These are phyloP conservation scores for Novumbra hubbsi DNA, from an alignment of 2,797 vertebrate species.

Conservation along the genomic window DNA sequence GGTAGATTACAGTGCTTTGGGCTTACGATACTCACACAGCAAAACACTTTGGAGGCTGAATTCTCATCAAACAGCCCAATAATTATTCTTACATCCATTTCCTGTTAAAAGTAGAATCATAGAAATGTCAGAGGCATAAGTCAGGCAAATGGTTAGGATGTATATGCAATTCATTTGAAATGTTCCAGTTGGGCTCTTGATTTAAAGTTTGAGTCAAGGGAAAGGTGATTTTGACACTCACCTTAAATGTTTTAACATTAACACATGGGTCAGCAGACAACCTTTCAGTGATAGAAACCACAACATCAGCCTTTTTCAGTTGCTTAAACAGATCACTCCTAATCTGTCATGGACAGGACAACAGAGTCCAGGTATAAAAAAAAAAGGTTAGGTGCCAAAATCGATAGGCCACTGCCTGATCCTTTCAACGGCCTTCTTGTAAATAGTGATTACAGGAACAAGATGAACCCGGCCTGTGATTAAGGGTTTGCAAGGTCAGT, in stretches of 20 bases:
- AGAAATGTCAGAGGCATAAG: not conserved
- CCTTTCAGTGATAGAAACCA: slow-evolving; percentile 78
- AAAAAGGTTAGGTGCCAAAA: not conserved
- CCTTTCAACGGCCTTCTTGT: not conserved
- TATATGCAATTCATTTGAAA: not conserved
- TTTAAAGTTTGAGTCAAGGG: not conserved
- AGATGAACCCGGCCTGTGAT: not conserved
- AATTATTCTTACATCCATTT: slow-evolving; percentile 83
- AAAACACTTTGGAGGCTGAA: slow-evolving; percentile 85
- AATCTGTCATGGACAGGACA: slow-evolving; percentile 67
- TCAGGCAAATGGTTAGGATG: not conserved
- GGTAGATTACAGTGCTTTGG: not conserved
- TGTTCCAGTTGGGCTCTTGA: not conserved
- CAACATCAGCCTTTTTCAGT: slow-evolving; percentile 78
- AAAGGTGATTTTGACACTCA: slow-evolving; percentile 47
- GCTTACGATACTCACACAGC: slow-evolving; percentile 82
- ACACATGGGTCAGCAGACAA: slow-evolving; percentile 82
- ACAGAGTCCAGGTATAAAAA: not conserved
- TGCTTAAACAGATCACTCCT: slow-evolving; percentile 82
- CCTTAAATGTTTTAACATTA: slow-evolving; percentile 84
- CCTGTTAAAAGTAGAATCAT: slow-evolving; percentile 65
- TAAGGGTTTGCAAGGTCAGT: slow-evolving; percentile 9
- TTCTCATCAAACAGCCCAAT: slow-evolving; percentile 83
- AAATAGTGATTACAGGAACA: not conserved
- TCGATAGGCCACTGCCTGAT: not conserved